phyloP scores from a whole-genome alignment of 2,888 invertebrate species.

The Drosophila setosimentum region DNA sequence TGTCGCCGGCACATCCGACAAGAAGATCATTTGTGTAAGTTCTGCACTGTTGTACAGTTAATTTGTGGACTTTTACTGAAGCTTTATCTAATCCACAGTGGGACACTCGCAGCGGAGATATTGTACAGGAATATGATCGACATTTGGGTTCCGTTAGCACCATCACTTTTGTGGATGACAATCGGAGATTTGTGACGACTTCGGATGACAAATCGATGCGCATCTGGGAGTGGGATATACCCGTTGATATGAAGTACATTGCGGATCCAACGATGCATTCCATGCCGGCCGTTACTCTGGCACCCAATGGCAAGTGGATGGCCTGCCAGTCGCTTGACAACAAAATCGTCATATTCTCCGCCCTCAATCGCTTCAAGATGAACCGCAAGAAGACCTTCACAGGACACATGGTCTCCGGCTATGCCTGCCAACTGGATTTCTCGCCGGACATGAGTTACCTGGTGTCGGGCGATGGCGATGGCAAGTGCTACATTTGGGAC shows the following conservation, averaged over 20 bases:
- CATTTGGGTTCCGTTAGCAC: conserved; percentile 99
- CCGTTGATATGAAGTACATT: conserved; percentile 99
- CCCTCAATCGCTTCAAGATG: conserved; percentile 98
- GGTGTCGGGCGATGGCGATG: conserved; percentile 99
- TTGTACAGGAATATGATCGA: conserved; percentile 99
- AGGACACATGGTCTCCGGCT: conserved; percentile 99
- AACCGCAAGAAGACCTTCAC: conserved; percentile 99
- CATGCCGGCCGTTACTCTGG: conserved; percentile 97
- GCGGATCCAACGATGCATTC: conserved; percentile 99
- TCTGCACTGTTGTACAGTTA: neutral
- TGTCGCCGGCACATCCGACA: conserved; percentile 99
- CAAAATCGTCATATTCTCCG: conserved; percentile 98
- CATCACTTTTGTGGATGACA: conserved; percentile 99
- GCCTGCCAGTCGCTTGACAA: conserved; percentile 99
- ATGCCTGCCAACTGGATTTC: conserved; percentile 98
- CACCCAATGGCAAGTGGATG: conserved; percentile 99
- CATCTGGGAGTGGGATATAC: conserved; percentile 99
- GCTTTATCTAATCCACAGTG: conserved; percentile 87
- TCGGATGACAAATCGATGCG: conserved; percentile 99
- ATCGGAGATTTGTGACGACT: conserved; percentile 98
- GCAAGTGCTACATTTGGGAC: conserved; percentile 99
- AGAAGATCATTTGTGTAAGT: conserved; percentile 99
- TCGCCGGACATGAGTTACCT: conserved; percentile 99
- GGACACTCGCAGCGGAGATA: conserved; percentile 97
- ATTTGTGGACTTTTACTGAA: neutral